phyloP scores from a whole-genome alignment of 2,888 invertebrate genomes.

The Tenodera sinensis region DNA sequence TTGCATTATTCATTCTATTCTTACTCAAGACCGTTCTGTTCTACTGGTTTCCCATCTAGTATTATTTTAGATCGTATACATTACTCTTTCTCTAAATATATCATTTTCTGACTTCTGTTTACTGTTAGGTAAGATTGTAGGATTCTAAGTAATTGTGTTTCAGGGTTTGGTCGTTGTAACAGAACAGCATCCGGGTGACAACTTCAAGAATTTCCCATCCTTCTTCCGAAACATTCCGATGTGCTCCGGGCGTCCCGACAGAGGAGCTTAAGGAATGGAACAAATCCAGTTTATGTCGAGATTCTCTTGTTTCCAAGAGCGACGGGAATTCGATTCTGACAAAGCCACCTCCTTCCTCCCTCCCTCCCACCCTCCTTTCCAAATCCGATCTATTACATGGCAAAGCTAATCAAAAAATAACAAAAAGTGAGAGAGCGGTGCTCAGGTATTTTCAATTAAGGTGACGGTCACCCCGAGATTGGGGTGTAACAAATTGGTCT shows the following conservation, averaged over 20 bases:
- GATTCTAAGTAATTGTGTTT: not conserved
- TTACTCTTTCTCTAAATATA: too few relatives aligned
- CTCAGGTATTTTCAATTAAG: constrained; percentile 18
- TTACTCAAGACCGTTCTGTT: too few relatives aligned
- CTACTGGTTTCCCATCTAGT: too few relatives aligned
- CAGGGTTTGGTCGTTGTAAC: not conserved
- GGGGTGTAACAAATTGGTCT: constrained; percentile 7
- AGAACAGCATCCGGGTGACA: not conserved
- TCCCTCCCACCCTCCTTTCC: not conserved
- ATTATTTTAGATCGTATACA: too few relatives aligned
- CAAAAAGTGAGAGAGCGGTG: not conserved
- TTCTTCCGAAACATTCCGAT: not conserved
- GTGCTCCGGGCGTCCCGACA: too few relatives aligned
- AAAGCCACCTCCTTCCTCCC: not conserved
- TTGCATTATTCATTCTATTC: too few relatives aligned
- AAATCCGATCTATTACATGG: constrained; percentile 10
- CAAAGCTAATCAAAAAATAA: constrained; percentile 6
- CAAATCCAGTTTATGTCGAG: not conserved
- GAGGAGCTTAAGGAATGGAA: not conserved
- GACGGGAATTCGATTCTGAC: not conserved
- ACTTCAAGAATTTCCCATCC: not conserved
- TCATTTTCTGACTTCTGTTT: not conserved
- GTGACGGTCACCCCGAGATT: not conserved
- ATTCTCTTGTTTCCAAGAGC: not conserved
- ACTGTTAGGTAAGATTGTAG: not conserved